These are phyloP conservation scores for Corvus hawaiiensis DNA, from an alignment of 2,113 vertebrate species.

Conservation along the genomic window DNA sequence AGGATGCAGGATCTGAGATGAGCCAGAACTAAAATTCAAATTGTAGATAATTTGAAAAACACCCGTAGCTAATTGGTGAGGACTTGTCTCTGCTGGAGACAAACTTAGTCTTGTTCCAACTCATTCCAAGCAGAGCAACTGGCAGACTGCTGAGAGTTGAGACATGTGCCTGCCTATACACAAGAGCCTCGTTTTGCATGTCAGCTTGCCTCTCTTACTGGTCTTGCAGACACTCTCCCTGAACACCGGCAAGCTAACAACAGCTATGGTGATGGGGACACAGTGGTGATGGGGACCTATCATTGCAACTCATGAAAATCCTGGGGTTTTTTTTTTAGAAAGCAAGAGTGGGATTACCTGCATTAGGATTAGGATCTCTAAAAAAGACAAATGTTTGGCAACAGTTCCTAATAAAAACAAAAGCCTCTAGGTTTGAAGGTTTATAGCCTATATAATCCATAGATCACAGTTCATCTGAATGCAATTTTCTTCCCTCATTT, in stretches of 20 bases:
- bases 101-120: not conserved
- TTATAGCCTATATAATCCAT: not conserved
- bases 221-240: not conserved
- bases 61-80: not conserved
- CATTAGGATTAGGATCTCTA: not conserved
- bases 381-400: not conserved
- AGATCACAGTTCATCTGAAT: not conserved
- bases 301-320: not conserved
- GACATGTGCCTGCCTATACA: not conserved
- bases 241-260: not conserved
- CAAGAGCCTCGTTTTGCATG: not conserved
- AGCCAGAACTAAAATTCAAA: not conserved
- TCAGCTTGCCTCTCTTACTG: not conserved
- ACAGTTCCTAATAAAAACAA: not conserved
- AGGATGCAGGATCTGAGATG: not conserved
- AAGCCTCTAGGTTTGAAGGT: not conserved
- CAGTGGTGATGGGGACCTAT: not conserved
- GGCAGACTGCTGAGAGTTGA: not conserved
- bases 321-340: rapidly evolving
- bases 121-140: not conserved
- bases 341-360: not conserved
- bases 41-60: not conserved
- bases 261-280: not conserved
- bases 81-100: not conserved
- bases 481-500: not conserved